Evolutionary conservation across 1,140 invertebrate species (phyloP).

Genomic region (Drosophila santomea): DNA sequence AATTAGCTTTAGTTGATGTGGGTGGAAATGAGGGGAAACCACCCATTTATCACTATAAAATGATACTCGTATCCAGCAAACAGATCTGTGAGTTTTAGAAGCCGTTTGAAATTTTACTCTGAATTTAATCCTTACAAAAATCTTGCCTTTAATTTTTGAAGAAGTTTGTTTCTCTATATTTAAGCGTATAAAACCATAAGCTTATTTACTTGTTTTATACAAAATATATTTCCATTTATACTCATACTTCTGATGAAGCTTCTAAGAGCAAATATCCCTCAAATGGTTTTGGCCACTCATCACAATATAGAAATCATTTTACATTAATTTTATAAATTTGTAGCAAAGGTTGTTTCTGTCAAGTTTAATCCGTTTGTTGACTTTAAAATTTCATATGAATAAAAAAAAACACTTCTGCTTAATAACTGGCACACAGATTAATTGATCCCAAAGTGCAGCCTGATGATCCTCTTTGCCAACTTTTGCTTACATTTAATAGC

Average conservation of each 20-base stretch:
- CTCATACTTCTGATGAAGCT: too few relatives aligned
- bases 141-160: too few relatives aligned
- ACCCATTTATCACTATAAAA: conserved; percentile 44
- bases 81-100: conserved; percentile 12
- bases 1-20: conserved; percentile 35
- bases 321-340: background rate
- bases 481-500: conserved; percentile 43
- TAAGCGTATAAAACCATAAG: too few relatives aligned
- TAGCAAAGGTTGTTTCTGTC: background rate
- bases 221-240: too few relatives aligned
- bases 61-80: conserved; percentile 38
- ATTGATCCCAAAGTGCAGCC: conserved; percentile 25
- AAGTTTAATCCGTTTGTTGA: background rate
- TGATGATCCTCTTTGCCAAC: conserved; percentile 31
- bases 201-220: too few relatives aligned
- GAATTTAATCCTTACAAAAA: too few relatives aligned
- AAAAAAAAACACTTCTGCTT: background rate
- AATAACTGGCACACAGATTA: conserved; percentile 21
- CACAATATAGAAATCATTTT: background rate
- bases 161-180: background rate
- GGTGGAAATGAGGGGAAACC: conserved; percentile 25
- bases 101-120: too few relatives aligned
- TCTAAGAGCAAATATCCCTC: too few relatives aligned
- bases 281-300: too few relatives aligned
- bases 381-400: too few relatives aligned